Base-by-base conservation (phyloP, 1,140 invertebrate genomes). In the Eciton burchellii region DNA sequence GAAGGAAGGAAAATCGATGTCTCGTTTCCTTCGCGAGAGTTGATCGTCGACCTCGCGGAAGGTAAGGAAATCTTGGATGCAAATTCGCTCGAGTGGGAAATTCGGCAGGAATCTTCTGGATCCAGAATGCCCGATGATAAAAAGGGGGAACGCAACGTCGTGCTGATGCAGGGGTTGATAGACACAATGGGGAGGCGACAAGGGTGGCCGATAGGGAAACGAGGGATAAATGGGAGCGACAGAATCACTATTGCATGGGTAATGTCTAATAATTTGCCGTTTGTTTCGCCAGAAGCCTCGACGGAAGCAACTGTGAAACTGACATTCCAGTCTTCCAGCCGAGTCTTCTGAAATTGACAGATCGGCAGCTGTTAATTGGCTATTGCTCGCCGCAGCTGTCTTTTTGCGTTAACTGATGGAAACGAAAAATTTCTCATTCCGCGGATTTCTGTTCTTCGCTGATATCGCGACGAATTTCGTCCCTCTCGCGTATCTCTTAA, bases 251-350 rank as follows among this genome's bases (percentile, higher is more conserved):
- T 79, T 47, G 19, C 54, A 19, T 8, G 26, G 26, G 19, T 54
- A 29, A 26, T 49, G 68, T 79, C n/a, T 70, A 56, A 70, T 79
- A 56, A 77, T 79, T 49, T 12, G 43, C 43, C 14, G 35, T 70
- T 79, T 70, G 24, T 70, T 56, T 79, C n/a, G 49, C 49, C 60
- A 8, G n/a, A 68, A 79, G 26, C 52, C 16, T 66, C 16, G 4
- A 19, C 26, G 16, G 26, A 68, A 68, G 29, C 26, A 16, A 1
- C 21, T 56, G 6, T 24, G 0, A 26, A 11, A 14, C 29, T 16
- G 3, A 0, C 24, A 49, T 77, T 26, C 11, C 14, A 43, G 60
- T 11, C 14, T 77, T 26, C 11, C 14, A 43, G 60, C 19, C 14
- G 47, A 49, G 66, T 26, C 26, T 65, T 35, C 41, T 54, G 24